A percentile compares a stretch with the other conserved stretches of the same genome.
Evolutionary conservation across 1,140 invertebrate genomes (phyloP).

Genomic region (Lasaia peninsularis): DNA sequence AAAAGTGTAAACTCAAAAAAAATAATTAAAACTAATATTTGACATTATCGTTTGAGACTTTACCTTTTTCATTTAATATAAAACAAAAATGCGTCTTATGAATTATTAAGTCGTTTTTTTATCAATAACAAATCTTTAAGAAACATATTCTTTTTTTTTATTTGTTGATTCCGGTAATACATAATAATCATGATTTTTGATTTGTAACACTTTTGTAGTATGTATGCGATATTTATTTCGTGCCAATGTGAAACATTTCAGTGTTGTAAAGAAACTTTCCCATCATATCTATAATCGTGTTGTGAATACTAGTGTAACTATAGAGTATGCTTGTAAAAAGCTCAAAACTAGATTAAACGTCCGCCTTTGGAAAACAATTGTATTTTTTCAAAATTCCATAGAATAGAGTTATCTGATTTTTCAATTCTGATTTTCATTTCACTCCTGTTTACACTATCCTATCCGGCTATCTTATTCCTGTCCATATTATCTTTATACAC

Average conservation of each 20-base stretch:
- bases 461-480: background rate
- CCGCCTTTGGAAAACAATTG: constrained; percentile 5
- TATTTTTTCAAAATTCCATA: constrained; percentile 12
- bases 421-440: background rate
- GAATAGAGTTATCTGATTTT: constrained; percentile 6
- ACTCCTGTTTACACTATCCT: background rate
- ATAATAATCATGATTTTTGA: background rate
- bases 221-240: background rate
- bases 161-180: background rate
- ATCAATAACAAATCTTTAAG: too few relatives aligned
- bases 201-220: background rate
- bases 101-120: too few relatives aligned
- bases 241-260: constrained; percentile 1
- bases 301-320: constrained; percentile 10
- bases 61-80: too few relatives aligned
- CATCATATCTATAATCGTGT: constrained; percentile 5
- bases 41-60: too few relatives aligned
- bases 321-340: constrained; percentile 5
- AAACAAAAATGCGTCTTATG: too few relatives aligned
- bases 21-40: too few relatives aligned
- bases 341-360: background rate
- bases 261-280: constrained; percentile 2
- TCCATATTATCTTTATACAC: too few relatives aligned
- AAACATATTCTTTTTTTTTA: too few relatives aligned
- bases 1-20: background rate